Conservation (phyloP, 2,797 vertebrate species). For the Dendrocincla fuliginosa region DNA sequence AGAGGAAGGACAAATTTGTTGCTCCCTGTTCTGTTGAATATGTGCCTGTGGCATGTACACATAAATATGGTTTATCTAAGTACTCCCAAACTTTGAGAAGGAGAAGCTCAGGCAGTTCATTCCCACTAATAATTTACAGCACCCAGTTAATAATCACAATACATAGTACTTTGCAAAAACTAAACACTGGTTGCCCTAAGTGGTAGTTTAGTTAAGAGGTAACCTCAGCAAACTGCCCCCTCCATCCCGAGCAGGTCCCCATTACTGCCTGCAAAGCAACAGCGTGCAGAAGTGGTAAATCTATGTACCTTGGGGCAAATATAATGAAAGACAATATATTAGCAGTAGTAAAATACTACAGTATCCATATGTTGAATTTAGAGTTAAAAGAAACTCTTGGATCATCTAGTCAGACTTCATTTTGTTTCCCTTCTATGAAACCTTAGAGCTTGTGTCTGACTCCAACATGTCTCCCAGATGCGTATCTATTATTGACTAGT, state of each 20-base stretch:
- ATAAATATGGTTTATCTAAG: not conserved
- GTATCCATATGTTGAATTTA: not conserved
- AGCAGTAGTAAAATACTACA: not conserved
- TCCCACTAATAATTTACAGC: not conserved
- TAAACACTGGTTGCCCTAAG: not conserved
- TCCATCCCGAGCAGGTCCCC: not conserved
- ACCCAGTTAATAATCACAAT: not conserved
- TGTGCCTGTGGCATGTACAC: not conserved
- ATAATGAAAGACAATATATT: not conserved
- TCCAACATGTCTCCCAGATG: not conserved
- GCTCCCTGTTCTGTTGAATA: not conserved
- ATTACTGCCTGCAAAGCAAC: not conserved
- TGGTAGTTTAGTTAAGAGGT: not conserved
- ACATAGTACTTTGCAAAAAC: not conserved
- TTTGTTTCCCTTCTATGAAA: not conserved
- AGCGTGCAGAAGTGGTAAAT: not conserved
- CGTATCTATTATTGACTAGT: not conserved
- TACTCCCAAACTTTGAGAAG: not conserved
- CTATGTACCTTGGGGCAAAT: not conserved
- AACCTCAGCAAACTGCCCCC: not conserved
- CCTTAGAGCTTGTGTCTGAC: not conserved
- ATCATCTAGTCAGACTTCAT: not conserved
- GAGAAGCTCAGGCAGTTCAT: not conserved
- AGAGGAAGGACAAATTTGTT: not conserved
- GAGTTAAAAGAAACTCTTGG: not conserved